Evolutionary conservation across 2,113 vertebrate genomes (phyloP).

Genomic region (Prochilodus magdalenae): DNA sequence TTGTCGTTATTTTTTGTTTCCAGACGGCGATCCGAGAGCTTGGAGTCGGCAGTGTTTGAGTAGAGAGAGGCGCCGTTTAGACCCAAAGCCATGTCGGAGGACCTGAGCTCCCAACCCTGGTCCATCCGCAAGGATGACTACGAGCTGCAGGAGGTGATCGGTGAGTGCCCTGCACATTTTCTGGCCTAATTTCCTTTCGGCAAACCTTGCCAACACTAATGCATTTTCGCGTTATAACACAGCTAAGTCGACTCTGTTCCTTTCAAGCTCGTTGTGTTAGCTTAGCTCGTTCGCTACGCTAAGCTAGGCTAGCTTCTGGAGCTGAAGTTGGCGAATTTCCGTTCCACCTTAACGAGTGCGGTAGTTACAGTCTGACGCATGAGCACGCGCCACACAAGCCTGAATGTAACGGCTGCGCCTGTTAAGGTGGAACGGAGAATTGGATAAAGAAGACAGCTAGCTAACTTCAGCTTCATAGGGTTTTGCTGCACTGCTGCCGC

Average conservation of each 20-base stretch:
- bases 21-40: conserved; percentile 36
- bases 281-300: background rate
- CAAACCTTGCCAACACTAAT: too few species aligned
- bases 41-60: conserved; percentile 53
- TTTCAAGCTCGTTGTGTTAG: background rate
- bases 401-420: background rate
- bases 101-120: conserved; percentile 90
- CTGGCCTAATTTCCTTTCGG: too few species aligned
- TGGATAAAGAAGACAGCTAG: background rate
- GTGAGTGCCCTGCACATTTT: conserved; percentile 74
- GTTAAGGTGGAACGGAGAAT: background rate
- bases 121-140: conserved; percentile 97
- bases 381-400: too few species aligned
- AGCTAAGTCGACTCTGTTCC: background rate
- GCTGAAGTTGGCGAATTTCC: too few species aligned
- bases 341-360: background rate
- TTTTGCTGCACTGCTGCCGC: too few species aligned
- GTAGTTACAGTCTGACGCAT: background rate
- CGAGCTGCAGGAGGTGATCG: conserved; percentile 96
- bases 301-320: background rate
- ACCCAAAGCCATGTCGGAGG: conserved; percentile 88
- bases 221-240: background rate
- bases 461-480: background rate
- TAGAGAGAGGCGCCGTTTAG: conserved; percentile 42
- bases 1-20: conserved; percentile 38